These are phyloP conservation scores for Xylophagus ater DNA, from an alignment of 2,888 invertebrate genomes.

Conservation along the genomic window DNA sequence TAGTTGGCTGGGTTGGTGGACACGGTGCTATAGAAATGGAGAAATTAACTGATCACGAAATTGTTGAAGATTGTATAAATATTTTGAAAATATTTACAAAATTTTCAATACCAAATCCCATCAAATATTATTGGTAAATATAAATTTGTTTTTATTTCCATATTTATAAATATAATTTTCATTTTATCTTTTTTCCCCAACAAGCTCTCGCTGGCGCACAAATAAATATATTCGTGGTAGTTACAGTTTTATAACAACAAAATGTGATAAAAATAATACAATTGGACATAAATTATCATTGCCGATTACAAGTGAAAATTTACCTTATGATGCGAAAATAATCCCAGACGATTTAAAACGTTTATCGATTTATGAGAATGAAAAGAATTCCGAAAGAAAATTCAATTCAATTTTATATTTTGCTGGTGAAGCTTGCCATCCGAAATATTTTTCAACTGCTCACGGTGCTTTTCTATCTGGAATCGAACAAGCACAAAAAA, in stretches of 20 bases:
- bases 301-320: constrained; percentile 31
- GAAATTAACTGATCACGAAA: constrained; percentile 39
- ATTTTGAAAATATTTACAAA: constrained; percentile 43
- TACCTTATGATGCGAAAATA: not conserved
- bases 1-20: constrained; percentile 57
- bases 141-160: not conserved
- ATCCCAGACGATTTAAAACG: constrained; percentile 1
- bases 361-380: constrained; percentile 1
- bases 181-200: constrained; percentile 22
- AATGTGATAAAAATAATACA: constrained; percentile 36
- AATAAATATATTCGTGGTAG: constrained; percentile 47
- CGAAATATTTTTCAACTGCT: constrained; percentile 50
- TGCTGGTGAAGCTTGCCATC: constrained; percentile 54
- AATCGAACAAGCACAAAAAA: constrained; percentile 33
- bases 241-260: constrained; percentile 46
- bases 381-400: not conserved
- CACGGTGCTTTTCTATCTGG: constrained; percentile 56
- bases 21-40: constrained; percentile 49
- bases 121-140: constrained; percentile 39
- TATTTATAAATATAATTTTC: too few species aligned
- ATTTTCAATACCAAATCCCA: constrained; percentile 41
- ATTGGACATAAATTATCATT: constrained; percentile 32
- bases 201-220: constrained; percentile 47
- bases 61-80: constrained; percentile 43
- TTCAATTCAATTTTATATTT: constrained; percentile 43